Conservation (phyloP, 64 coral and sea anemone species). For the Trachythela sp. region DNA sequence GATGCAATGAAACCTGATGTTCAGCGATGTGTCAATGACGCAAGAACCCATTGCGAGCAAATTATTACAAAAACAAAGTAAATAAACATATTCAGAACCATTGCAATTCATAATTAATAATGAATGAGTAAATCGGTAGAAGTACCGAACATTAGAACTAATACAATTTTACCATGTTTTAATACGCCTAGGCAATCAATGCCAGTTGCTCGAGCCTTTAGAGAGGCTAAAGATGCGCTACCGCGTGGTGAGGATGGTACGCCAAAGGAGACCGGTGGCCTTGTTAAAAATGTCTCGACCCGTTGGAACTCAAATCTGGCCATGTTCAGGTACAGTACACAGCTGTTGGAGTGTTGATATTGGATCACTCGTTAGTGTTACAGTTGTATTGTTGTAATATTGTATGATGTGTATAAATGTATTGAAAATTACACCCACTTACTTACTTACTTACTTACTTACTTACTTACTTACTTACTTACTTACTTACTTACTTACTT, state of each 20-base stretch:
- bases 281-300: neutral
- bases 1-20: constrained; percentile 2
- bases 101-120: neutral
- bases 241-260: neutral
- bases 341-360: no score
- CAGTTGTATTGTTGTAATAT: neutral
- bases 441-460: no score
- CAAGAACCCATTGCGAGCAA: constrained; percentile 12
- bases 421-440: neutral
- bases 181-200: neutral
- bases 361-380: no score
- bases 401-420: neutral
- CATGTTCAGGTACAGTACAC: constrained; percentile 14
- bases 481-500: no score
- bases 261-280: neutral
- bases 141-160: neutral
- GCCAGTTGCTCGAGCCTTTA: constrained; percentile 20
- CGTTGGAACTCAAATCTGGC: constrained; percentile 10
- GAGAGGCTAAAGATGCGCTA: neutral
- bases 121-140: neutral
- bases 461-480: no score
- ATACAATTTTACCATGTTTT: neutral
- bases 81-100: neutral
- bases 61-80: constrained; percentile 22
- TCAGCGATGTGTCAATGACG: neutral